phyloP scores from a whole-genome alignment of 2,797 vertebrate species.

The Monodelphis domestica region DNA sequence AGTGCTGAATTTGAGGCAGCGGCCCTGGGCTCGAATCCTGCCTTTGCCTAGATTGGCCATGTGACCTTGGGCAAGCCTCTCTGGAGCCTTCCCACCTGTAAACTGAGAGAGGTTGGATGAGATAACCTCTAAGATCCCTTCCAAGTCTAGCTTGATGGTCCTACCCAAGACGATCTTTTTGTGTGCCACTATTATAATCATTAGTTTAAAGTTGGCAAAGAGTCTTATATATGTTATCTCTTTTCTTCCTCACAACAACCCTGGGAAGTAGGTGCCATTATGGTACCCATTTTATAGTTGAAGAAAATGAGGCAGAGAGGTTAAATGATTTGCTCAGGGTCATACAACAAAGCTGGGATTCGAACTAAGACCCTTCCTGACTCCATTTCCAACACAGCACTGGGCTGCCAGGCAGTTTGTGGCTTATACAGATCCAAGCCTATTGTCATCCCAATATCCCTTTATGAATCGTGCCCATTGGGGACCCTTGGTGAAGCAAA shows the following conservation, averaged over 20 bases:
- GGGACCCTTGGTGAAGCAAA: not conserved
- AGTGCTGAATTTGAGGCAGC: not conserved
- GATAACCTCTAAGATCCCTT: not conserved
- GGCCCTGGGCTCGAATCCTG: not conserved
- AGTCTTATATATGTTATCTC: not conserved
- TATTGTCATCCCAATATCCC: not conserved
- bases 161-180: not conserved
- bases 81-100: not conserved
- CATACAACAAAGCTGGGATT: not conserved
- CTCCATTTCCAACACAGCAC: not conserved
- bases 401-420: not conserved
- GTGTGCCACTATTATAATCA: not conserved
- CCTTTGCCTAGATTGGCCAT: not conserved
- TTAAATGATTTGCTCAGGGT: no score
- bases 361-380: not conserved
- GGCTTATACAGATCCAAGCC: not conserved
- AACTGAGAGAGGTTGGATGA: not conserved
- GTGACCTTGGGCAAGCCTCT: not conserved
- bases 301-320: not conserved
- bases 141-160: not conserved
- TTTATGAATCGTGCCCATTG: not conserved
- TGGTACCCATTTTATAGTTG: not conserved
- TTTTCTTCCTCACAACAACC: not conserved
- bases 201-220: not conserved
- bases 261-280: not conserved